A percentile compares a stretch with the other conserved stretches of the same genome.
phyloP scores from a whole-genome alignment of 1,140 invertebrate species.

The Grapholita molesta region DNA sequence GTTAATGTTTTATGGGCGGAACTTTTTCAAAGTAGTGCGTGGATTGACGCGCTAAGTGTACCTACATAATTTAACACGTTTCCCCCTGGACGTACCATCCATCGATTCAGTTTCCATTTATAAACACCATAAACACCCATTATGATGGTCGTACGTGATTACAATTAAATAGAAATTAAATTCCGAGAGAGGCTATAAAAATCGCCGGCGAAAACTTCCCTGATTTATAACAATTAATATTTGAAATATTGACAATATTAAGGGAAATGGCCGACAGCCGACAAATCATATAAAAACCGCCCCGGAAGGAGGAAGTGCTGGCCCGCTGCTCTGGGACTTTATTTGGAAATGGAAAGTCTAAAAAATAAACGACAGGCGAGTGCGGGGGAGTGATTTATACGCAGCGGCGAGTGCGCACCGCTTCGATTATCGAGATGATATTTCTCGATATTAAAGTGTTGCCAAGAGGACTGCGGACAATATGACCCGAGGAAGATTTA shows the following conservation, averaged over 20 bases:
- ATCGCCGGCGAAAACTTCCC: constrained; percentile 53
- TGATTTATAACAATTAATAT: constrained; percentile 77
- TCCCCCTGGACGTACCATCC: constrained; percentile 38
- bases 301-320: constrained; percentile 75
- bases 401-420: constrained; percentile 54
- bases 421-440: constrained; percentile 76
- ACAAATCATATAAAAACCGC: constrained; percentile 76
- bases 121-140: constrained; percentile 25
- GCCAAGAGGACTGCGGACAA: constrained; percentile 73
- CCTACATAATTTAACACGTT: constrained; percentile 73
- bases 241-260: constrained; percentile 78
- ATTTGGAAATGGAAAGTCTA: constrained; percentile 77
- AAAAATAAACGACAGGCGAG: constrained; percentile 73
- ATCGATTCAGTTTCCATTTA: constrained; percentile 31
- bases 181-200: constrained; percentile 48
- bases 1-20: constrained; percentile 77
- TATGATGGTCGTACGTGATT: constrained; percentile 40
- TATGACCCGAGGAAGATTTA: constrained; percentile 76
- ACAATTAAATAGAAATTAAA: constrained; percentile 53
- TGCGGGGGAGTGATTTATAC: constrained; percentile 71
- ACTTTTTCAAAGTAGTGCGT: constrained; percentile 71
- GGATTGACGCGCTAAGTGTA: constrained; percentile 74
- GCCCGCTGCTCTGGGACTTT: constrained; percentile 72
- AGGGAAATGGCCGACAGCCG: constrained; percentile 71
- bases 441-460: constrained; percentile 78